Evolutionary conservation across 2,797 vertebrate genomes (phyloP).

Genomic region (Oreochromis mossambicus): DNA sequence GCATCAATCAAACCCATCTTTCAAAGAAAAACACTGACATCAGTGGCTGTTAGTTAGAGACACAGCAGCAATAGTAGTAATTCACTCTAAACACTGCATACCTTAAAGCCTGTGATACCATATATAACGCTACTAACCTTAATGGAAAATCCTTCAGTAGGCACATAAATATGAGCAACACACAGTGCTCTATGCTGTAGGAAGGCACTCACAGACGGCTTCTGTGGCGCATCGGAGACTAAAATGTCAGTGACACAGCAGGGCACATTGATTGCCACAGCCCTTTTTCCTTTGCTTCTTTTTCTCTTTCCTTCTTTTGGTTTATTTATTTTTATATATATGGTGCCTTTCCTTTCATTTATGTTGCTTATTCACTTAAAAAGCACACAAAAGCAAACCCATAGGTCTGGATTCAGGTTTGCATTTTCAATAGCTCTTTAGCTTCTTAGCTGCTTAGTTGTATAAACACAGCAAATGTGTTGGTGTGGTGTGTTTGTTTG

Average conservation of each 20-base stretch:
- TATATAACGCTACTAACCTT: background rate
- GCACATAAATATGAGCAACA: background rate
- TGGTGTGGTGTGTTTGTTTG: background rate
- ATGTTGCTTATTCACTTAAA: conserved; percentile 5
- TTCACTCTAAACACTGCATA: conserved; percentile 41
- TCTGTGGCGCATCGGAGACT: conserved; percentile 25
- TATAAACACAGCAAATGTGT: background rate
- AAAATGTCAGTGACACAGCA: conserved; percentile 45
- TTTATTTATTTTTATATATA: background rate
- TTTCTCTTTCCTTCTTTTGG: background rate
- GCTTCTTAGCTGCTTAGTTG: background rate
- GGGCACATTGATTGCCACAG: conserved; percentile 47
- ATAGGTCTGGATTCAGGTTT: background rate
- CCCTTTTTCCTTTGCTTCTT: background rate
- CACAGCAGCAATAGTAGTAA: conserved; percentile 28
- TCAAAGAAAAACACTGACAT: conserved; percentile 16
- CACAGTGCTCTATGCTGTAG: background rate
- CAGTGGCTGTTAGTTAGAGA: conserved; percentile 18
- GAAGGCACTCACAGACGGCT: background rate
- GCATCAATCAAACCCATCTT: conserved; percentile 30
- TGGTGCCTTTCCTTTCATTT: conserved; percentile 2
- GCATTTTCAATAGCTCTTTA: background rate
- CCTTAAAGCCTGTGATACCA: background rate
- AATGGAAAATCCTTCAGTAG: conserved; percentile 1
- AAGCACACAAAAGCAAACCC: background rate